Evolutionary conservation across 1,140 invertebrate genomes (phyloP).

Genomic region (Tetramorium simillimum): DNA sequence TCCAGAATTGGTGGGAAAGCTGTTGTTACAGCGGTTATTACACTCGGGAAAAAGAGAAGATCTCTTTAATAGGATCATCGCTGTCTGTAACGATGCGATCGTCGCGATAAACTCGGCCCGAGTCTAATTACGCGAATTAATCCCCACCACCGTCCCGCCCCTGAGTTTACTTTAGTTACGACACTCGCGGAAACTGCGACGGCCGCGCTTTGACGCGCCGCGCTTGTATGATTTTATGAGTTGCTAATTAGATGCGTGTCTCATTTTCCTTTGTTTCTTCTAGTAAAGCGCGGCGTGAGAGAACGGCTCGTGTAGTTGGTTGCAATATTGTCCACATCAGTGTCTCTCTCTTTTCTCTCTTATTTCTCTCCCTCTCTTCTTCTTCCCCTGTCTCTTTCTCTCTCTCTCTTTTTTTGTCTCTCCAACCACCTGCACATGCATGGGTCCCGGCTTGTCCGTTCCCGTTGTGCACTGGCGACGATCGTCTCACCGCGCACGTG

Average conservation of each 20-base stretch:
- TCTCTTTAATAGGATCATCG: not conserved
- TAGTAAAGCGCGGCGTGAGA: slow-evolving; percentile 76
- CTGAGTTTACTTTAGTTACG: slow-evolving; percentile 1
- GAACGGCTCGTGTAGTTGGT: slow-evolving; percentile 71
- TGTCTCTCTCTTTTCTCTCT: not conserved
- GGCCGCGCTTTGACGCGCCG: slow-evolving; percentile 26
- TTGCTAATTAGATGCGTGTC: slow-evolving; percentile 47
- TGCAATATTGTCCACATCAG: slow-evolving; percentile 32
- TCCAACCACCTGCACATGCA: slow-evolving; percentile 78
- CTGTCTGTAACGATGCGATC: slow-evolving; percentile 1
- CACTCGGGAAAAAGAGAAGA: not conserved
- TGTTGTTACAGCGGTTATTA: not conserved
- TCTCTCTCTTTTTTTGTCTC: slow-evolving; percentile 71
- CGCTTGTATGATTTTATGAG: slow-evolving; percentile 25
- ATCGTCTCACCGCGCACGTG: slow-evolving; percentile 59
- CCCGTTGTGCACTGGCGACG: slow-evolving; percentile 68
- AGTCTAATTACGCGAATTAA: slow-evolving; percentile 18
- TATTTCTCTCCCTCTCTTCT: not conserved
- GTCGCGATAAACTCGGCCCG: not conserved
- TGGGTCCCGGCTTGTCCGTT: slow-evolving; percentile 79
- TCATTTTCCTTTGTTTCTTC: slow-evolving; percentile 76
- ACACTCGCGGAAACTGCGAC: not conserved
- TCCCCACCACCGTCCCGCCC: not conserved
- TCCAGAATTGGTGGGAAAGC: not conserved
- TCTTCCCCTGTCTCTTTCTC: not conserved